These are phyloP conservation scores for Leptestheria dahalacensis DNA, from an alignment of 1,140 invertebrate genomes.

Conservation along the genomic window DNA sequence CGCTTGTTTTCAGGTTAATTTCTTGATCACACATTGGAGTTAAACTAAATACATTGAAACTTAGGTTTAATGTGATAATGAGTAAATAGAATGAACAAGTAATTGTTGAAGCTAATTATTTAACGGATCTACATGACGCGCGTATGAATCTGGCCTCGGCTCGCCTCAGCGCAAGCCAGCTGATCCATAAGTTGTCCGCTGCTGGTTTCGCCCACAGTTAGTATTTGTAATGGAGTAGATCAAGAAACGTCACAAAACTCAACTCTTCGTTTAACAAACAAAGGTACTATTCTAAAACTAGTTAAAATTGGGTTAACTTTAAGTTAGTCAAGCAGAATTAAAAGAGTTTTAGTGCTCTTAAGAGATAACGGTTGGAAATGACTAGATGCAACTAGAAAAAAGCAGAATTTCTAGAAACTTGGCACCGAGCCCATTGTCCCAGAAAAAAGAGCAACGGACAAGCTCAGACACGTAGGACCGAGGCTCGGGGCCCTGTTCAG, in stretches of 20 bases:
- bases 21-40: too few species aligned
- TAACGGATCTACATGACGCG: neutral
- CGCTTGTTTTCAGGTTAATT: too few species aligned
- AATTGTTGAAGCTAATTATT: neutral
- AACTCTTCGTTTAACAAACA: neutral
- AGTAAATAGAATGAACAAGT: too few species aligned
- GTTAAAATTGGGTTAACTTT: too few species aligned
- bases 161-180: neutral
- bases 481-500: neutral
- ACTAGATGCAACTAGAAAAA: too few species aligned
- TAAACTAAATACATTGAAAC: neutral
- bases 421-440: neutral
- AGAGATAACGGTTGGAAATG: too few species aligned
- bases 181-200: neutral
- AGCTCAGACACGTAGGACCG: neutral
- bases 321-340: neutral
- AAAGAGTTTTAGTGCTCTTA: neutral
- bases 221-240: neutral
- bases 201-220: neutral
- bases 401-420: neutral
- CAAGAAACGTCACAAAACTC: neutral
- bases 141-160: neutral
- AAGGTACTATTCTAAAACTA: neutral
- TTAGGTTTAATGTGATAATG: too few species aligned
- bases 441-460: neutral